Evolutionary conservation across 2,797 vertebrate species (phyloP).

Genomic region (Hybognathus amarus): DNA sequence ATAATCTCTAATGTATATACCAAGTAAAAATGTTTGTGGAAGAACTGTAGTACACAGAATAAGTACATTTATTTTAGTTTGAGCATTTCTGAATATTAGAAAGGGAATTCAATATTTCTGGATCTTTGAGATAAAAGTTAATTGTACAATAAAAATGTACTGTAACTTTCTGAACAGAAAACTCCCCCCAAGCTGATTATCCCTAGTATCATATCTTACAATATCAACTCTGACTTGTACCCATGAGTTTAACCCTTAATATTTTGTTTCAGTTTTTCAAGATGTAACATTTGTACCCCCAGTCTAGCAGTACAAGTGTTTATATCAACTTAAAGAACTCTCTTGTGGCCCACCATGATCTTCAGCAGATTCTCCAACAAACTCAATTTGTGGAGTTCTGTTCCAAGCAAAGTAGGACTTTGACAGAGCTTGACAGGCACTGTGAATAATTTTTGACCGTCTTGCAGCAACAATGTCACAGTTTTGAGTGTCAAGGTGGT

Average conservation of each 20-base stretch:
- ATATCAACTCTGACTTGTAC: not conserved
- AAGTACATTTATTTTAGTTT: not conserved
- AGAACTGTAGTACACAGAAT: not conserved
- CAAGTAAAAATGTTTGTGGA: not conserved
- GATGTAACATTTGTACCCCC: too few relatives aligned
- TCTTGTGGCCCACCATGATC: too few relatives aligned
- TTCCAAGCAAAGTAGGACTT: too few relatives aligned
- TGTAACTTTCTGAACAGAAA: not conserved
- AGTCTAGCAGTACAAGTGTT: too few relatives aligned
- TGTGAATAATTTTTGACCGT: too few relatives aligned
- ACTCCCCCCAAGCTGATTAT: not conserved
- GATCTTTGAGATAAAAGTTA: not conserved
- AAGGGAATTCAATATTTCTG: not conserved
- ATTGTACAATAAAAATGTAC: not conserved
- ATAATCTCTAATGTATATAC: not conserved
- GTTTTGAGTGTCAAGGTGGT: too few relatives aligned
- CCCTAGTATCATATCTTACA: not conserved
- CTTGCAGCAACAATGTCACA: too few relatives aligned
- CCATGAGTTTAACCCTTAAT: constrained; percentile 3
- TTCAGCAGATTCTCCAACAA: too few relatives aligned
- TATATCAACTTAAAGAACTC: too few relatives aligned
- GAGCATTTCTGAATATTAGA: not conserved
- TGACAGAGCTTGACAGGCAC: too few relatives aligned
- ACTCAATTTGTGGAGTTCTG: too few relatives aligned
- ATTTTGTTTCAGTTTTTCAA: constrained; percentile 3